These are phyloP conservation scores for Clusia tigrina DNA, from an alignment of 2,888 invertebrate species.

Conservation along the genomic window DNA sequence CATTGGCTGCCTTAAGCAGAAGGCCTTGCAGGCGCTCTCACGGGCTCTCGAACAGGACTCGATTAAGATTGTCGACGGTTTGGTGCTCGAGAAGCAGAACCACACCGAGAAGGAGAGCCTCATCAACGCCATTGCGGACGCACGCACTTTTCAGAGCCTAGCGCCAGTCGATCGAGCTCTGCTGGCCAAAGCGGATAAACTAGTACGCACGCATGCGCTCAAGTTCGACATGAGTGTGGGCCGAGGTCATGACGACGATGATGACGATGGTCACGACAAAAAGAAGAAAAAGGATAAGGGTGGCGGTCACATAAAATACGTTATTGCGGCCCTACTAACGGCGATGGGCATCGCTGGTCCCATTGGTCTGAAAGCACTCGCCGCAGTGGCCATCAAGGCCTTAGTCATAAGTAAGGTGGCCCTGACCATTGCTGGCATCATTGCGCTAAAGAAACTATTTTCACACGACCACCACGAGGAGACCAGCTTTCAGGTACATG, in stretches of 20 bases:
- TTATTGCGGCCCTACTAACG: conserved; percentile 70
- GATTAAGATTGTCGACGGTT: conserved; percentile 70
- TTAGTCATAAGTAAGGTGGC: conserved; percentile 78
- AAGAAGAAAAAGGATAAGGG: conserved; percentile 63
- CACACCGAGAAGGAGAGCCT: conserved; percentile 65
- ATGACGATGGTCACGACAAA: conserved; percentile 48
- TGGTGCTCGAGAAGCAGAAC: conserved; percentile 70
- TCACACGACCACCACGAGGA: conserved; percentile 72
- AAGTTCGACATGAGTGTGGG: conserved; percentile 68
- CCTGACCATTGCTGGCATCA: conserved; percentile 75
- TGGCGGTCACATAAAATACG: conserved; percentile 65
- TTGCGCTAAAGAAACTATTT: conserved; percentile 77
- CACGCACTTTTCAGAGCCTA: conserved; percentile 68
- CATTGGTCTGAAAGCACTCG: conserved; percentile 74
- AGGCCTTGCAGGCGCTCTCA: conserved; percentile 69
- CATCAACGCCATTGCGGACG: conserved; percentile 66
- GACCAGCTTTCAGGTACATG: conserved; percentile 74
- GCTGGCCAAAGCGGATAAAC: conserved; percentile 67
- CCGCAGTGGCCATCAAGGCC: conserved; percentile 76
- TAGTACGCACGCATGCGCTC: conserved; percentile 72
- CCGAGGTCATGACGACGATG: conserved; percentile 40
- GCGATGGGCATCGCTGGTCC: conserved; percentile 76
- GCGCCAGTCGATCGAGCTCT: conserved; percentile 67
- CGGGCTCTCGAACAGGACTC: conserved; percentile 72
- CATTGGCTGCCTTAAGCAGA: conserved; percentile 70